A percentile compares a stretch with the other conserved stretches of the same genome.
Conservation (phyloP, 2,888 invertebrate genomes). For the Leptinotarsa peninsularis region DNA sequence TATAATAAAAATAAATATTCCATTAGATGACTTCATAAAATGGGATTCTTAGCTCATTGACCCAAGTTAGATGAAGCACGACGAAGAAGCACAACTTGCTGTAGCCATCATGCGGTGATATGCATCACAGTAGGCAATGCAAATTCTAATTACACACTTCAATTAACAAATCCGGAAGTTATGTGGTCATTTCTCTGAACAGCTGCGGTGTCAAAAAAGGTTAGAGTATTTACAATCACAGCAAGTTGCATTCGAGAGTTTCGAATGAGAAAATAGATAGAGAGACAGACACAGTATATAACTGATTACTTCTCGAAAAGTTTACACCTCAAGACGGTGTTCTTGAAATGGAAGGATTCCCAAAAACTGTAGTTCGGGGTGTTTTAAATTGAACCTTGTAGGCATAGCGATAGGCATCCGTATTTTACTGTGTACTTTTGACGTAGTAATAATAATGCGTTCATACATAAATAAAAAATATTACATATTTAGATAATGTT, state of each 20-base stretch:
- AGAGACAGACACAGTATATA: background rate
- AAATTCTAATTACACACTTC: conserved; percentile 59
- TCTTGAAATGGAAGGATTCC: no score
- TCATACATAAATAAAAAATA: no score
- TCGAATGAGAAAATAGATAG: background rate
- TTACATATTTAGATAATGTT: no score
- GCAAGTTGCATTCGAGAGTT: background rate
- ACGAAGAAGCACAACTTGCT: conserved; percentile 41
- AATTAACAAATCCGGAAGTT: conserved; percentile 55
- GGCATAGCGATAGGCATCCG: no score
- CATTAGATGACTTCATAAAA: conserved; percentile 32
- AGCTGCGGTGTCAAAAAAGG: conserved; percentile 22
- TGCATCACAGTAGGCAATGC: conserved; percentile 58
- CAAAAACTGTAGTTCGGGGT: no score
- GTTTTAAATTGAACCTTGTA: no score
- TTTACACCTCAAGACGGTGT: no score
- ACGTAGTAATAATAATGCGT: no score
- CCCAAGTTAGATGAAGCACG: conserved; percentile 53
- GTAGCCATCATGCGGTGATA: conserved; percentile 54
- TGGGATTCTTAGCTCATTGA: conserved; percentile 52
- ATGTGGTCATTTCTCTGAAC: conserved; percentile 26
- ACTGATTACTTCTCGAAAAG: background rate
- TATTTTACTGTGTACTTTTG: no score
- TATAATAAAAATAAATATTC: conserved; percentile 36
- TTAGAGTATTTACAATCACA: background rate